A percentile compares a stretch with the other conserved stretches of the same genome.
Conservation (phyloP, 2,797 vertebrate genomes). For the Hemitrygon akajei region DNA sequence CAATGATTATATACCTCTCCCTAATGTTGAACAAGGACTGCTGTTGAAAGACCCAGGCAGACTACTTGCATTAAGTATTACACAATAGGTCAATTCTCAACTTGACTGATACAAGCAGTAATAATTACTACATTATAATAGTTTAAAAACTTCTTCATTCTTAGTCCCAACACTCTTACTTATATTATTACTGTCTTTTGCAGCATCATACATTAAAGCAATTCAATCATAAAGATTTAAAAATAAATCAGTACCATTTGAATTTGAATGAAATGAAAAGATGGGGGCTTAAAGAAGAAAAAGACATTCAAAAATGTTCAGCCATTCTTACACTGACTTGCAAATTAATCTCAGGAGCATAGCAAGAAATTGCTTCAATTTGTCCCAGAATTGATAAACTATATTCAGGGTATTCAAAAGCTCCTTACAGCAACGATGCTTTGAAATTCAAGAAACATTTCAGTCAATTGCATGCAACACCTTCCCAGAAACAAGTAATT, state of each 20-base stretch:
- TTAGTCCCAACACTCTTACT: background rate
- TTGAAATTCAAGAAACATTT: too few species aligned
- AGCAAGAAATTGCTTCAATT: background rate
- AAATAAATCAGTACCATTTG: background rate
- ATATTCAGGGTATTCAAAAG: too few species aligned
- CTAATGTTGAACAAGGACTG: background rate
- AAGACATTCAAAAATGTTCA: too few species aligned
- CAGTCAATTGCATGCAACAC: too few species aligned
- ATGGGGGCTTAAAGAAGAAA: background rate
- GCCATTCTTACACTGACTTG: too few species aligned
- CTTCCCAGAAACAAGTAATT: too few species aligned
- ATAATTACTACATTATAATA: background rate
- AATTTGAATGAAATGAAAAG: background rate
- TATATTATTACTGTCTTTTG: too few species aligned
- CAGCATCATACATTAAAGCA: background rate
- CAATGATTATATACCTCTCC: background rate
- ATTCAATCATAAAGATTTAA: background rate
- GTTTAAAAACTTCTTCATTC: background rate
- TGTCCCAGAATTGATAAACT: background rate
- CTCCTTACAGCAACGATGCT: too few species aligned
- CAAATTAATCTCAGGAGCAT: background rate
- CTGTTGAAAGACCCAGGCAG: background rate
- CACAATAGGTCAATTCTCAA: background rate
- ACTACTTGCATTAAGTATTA: background rate
- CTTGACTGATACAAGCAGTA: background rate